Evolutionary conservation across 2,113 vertebrate genomes (phyloP).

Genomic region (Acanthisitta chloris): DNA sequence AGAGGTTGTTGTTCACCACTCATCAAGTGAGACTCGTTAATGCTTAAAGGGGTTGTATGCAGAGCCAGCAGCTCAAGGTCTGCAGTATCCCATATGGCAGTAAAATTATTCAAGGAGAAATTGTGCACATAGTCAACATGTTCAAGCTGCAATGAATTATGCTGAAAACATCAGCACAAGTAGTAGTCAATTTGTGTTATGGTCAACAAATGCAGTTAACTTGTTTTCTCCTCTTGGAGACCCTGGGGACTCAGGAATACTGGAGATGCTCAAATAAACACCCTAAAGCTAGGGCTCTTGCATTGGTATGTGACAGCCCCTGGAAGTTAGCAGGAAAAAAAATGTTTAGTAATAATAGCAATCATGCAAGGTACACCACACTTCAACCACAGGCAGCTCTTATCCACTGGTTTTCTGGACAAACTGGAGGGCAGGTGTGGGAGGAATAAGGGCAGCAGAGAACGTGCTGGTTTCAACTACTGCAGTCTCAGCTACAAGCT

Average conservation of each 20-base stretch:
- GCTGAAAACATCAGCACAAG: conserved; percentile 15
- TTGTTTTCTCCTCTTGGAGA: background rate
- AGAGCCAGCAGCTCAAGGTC: background rate
- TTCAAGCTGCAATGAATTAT: conserved; percentile 6
- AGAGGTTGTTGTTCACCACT: background rate
- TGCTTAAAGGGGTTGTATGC: background rate
- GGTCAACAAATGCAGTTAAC: background rate
- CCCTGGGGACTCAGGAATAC: background rate
- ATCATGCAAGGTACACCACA: background rate
- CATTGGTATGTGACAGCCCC: accelerated
- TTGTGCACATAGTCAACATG: conserved; percentile 49
- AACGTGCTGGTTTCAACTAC: background rate
- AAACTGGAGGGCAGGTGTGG: background rate
- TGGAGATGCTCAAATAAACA: background rate
- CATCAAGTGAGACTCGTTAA: background rate
- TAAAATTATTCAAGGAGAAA: conserved; percentile 62
- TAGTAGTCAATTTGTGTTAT: background rate
- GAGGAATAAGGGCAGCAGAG: background rate
- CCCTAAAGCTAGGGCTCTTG: background rate
- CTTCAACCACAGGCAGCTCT: background rate
- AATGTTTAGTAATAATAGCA: background rate
- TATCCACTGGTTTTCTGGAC: accelerated
- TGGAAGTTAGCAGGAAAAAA: background rate
- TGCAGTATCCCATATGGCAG: conserved; percentile 2
- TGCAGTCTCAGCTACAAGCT: background rate